Percentiles rank a stretch among this genome's conserved stretches.
Evolutionary conservation across 1,140 invertebrate genomes (phyloP).

Genomic region (Drosophila eugracilis): DNA sequence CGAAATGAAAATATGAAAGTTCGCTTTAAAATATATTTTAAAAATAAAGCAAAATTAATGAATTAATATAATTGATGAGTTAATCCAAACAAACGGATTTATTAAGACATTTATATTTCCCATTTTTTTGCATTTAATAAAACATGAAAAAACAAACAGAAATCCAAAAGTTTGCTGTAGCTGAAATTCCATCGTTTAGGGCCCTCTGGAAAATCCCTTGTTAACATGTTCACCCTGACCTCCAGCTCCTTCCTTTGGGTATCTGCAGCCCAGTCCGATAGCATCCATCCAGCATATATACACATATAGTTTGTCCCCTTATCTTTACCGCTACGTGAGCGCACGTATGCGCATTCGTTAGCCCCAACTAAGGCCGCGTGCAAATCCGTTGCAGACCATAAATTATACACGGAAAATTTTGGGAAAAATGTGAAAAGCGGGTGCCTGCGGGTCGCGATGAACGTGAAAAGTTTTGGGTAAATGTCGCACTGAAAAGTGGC

Average conservation of each 20-base stretch:
- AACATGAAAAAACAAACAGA: neutral
- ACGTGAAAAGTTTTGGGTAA: slow-evolving; percentile 64
- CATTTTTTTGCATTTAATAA: neutral
- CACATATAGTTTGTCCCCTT: slow-evolving; percentile 48
- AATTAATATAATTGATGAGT: too few species aligned
- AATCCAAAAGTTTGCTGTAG: neutral
- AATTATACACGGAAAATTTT: slow-evolving; percentile 62
- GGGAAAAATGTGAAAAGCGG: slow-evolving; percentile 44
- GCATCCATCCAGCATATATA: slow-evolving; percentile 23
- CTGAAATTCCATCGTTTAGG: slow-evolving; percentile 14
- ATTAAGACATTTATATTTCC: neutral
- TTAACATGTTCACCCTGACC: slow-evolving; percentile 34
- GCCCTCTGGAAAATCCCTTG: slow-evolving; percentile 21
- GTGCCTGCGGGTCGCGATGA: slow-evolving; percentile 43
- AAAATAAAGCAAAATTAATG: too few species aligned
- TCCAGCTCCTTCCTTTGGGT: slow-evolving; percentile 26
- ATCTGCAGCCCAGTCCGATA: slow-evolving; percentile 16
- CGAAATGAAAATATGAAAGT: too few species aligned
- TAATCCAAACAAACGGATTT: too few species aligned
- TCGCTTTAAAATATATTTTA: too few species aligned
- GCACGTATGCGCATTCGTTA: slow-evolving; percentile 80
- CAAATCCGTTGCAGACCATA: slow-evolving; percentile 71
- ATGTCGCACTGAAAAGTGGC: slow-evolving; percentile 56
- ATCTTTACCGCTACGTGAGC: slow-evolving; percentile 66
- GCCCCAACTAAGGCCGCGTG: slow-evolving; percentile 68